Base-by-base conservation (phyloP, 2,888 invertebrate genomes). In the Yponomeuta evonymella region DNA sequence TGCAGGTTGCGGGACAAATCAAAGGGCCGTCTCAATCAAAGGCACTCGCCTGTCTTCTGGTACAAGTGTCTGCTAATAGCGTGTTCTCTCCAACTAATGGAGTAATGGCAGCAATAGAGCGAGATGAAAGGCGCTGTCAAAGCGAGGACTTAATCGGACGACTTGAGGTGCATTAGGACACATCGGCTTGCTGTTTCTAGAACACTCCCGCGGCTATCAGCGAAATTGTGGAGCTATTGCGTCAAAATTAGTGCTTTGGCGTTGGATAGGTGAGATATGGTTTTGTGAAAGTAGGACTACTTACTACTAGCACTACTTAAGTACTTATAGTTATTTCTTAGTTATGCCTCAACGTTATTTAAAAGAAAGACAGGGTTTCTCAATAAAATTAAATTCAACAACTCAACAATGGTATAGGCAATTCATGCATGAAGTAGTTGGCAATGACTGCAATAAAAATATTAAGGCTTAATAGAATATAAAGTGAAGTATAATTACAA, bases 1-100 rank as follows among this genome's bases (percentile, higher is more conserved):
- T 58, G 51, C 51, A 58, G 12, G 15, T 15, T 5, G 4, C 51
- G 15, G 51, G 0, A 15, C 15, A 58, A 58, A 58, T 12, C 51
- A 58, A 58, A 58, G 51, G 51, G 15, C 15, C 51, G 51, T 58
- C 51, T 58, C 51, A 58, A 58, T 58, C 51, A 58, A 8, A 58
- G 15, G 51, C 51, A 58, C 43, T 43, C 43, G 43, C 51, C 51
- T 58, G 15, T 58, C 51, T 58, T 58, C 15, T 58, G 15, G 51
- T 9, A 12, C 51, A 58, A 58, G 51, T 58, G 51, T 58, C 15
- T 58, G 15, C 51, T 58, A 58, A 58, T 58, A 58, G 51, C 51
- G 51, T 58, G 51, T 58, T 58, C 51, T 58, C 51, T 58, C 15
- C 51, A 58, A 58, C 51, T 58, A 58, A 58, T 58, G 51, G 51